Percentiles rank a stretch among this genome's conserved stretches.
Evolutionary conservation across 2,113 vertebrate species (phyloP).

Genomic region (Corythaixoides concolor): DNA sequence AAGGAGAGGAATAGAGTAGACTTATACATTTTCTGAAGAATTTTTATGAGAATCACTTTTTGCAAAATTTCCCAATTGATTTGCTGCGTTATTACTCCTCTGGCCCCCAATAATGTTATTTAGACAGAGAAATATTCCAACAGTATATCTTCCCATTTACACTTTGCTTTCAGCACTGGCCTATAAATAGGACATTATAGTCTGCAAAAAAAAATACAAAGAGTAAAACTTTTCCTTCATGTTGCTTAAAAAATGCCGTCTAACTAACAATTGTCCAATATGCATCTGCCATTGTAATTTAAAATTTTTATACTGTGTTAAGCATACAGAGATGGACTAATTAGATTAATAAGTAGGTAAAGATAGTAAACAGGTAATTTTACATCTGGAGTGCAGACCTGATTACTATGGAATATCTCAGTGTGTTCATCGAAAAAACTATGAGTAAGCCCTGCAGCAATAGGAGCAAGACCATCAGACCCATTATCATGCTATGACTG

Average conservation of each 20-base stretch:
- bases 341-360: conserved; percentile 1
- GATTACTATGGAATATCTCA: not conserved
- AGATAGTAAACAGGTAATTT: not conserved
- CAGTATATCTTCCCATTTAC: not conserved
- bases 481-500: not conserved
- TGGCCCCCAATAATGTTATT: conserved; percentile 27
- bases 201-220: not conserved
- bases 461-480: not conserved
- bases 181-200: conserved; percentile 1
- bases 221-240: not conserved
- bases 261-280: not conserved
- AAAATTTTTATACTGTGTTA: not conserved
- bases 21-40: not conserved
- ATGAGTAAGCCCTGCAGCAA: not conserved
- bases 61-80: conserved; percentile 48
- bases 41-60: conserved; percentile 55
- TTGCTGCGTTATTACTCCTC: not conserved
- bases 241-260: not conserved
- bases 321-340: not conserved
- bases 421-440: not conserved
- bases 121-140: conserved; percentile 46
- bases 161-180: conserved; percentile 17
- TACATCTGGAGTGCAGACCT: not conserved
- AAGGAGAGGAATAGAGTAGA: not conserved
- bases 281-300: not conserved